A percentile compares a stretch with the other conserved stretches of the same genome.
These are phyloP conservation scores for Cheilinus undulatus DNA, from an alignment of 2,113 vertebrate species.

Conservation along the genomic window DNA sequence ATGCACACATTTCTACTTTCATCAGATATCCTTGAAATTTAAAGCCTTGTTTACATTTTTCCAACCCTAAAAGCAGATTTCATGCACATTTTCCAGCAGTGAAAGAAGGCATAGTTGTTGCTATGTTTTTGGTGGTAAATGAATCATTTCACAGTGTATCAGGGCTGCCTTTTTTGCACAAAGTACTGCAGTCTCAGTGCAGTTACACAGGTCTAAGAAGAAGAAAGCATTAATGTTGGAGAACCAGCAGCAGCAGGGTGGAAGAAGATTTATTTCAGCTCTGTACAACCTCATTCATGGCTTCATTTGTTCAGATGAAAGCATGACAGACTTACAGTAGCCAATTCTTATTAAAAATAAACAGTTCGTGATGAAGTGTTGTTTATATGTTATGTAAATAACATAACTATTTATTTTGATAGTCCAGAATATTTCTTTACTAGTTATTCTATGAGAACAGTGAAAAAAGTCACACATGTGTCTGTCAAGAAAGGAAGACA, in stretches of 20 bases:
- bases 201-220: slow-evolving; percentile 37
- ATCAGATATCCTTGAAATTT: no score
- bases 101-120: slow-evolving; percentile 18
- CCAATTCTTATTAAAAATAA: slow-evolving; percentile 69
- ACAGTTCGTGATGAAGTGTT: slow-evolving; percentile 70
- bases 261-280: slow-evolving; percentile 60
- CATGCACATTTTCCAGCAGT: slow-evolving; percentile 42
- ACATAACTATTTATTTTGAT: slow-evolving; percentile 87
- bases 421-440: slow-evolving; percentile 85
- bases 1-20: slow-evolving; percentile 24
- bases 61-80: slow-evolving; percentile 23
- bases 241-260: slow-evolving; percentile 71
- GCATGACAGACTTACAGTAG: slow-evolving; percentile 79
- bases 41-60: slow-evolving; percentile 50
- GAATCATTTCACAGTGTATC: slow-evolving; percentile 15
- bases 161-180: slow-evolving; percentile 64
- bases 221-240: slow-evolving; percentile 34
- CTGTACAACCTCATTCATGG: slow-evolving; percentile 75
- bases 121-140: slow-evolving; percentile 29
- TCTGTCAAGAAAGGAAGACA: slow-evolving; percentile 45
- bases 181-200: slow-evolving; percentile 45
- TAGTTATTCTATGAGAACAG: slow-evolving; percentile 57
- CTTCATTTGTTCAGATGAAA: slow-evolving; percentile 74
- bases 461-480: slow-evolving; percentile 42
- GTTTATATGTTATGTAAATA: slow-evolving; percentile 85